Evolutionary conservation across 2,888 invertebrate genomes (phyloP).

Genomic region (Pyrocoelia pectoralis): DNA sequence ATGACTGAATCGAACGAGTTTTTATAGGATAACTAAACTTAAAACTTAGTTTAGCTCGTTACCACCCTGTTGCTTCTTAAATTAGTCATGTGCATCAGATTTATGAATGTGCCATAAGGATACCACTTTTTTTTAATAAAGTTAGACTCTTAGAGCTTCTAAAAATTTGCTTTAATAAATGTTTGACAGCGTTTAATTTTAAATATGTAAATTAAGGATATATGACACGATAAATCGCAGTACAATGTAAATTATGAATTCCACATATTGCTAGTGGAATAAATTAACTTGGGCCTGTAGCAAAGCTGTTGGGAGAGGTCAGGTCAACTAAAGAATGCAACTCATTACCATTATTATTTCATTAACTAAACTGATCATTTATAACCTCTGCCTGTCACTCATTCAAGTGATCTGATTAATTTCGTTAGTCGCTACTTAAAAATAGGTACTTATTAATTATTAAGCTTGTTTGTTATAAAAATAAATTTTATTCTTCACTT

Average conservation of each 20-base stretch:
- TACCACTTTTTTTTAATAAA: constrained; percentile 5
- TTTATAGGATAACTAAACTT: neutral
- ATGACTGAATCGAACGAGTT: too few species aligned
- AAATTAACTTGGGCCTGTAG: constrained; percentile 40
- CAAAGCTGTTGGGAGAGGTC: constrained; percentile 44
- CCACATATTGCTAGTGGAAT: constrained; percentile 30
- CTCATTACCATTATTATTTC: constrained; percentile 49
- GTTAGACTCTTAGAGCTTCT: constrained; percentile 10
- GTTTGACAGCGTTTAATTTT: constrained; percentile 20
- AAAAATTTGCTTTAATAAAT: constrained; percentile 12
- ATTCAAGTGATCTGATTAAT: constrained; percentile 28
- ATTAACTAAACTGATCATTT: constrained; percentile 47
- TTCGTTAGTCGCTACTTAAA: constrained; percentile 9
- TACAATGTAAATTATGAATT: constrained; percentile 33
- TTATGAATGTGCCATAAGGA: neutral
- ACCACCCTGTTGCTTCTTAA: neutral
- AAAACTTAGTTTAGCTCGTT: neutral
- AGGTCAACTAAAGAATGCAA: constrained; percentile 45
- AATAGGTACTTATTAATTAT: neutral
- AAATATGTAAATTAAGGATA: constrained; percentile 20
- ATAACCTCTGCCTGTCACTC: constrained; percentile 44
- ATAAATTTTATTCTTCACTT: too few species aligned
- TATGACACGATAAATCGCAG: constrained; percentile 28
- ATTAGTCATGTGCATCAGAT: constrained; percentile 2
- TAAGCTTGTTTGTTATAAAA: neutral